Percentiles rank a stretch among this genome's conserved stretches.
phyloP scores from a whole-genome alignment of 2,888 invertebrate species.

The Polia nebulosa region DNA sequence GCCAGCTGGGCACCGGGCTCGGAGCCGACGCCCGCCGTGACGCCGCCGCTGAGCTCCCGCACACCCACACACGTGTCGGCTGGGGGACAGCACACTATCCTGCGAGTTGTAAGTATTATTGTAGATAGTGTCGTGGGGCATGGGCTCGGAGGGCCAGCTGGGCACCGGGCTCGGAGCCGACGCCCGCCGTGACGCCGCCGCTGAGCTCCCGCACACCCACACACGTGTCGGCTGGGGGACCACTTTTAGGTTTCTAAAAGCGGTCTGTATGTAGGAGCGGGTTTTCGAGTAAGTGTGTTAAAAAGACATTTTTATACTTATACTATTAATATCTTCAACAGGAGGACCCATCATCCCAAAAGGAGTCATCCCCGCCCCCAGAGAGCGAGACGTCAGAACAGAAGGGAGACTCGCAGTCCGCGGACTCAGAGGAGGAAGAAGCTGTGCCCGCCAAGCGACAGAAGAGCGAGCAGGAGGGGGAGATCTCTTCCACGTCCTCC shows the following conservation, averaged over 20 bases:
- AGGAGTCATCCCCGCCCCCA: constrained; percentile 78
- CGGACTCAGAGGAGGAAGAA: constrained; percentile 69
- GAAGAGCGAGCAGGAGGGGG: constrained; percentile 82
- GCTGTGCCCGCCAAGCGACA: constrained; percentile 73
- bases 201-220: constrained; percentile 77
- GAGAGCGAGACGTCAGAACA: constrained; percentile 77
- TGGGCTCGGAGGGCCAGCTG: constrained; percentile 97
- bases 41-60: constrained; percentile 64
- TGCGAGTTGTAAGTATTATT: constrained; percentile 91
- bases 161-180: constrained; percentile 94
- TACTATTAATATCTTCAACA: constrained; percentile 46
- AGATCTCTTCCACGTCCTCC: constrained; percentile 83
- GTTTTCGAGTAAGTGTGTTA: too few species aligned
- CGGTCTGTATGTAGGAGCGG: too few species aligned
- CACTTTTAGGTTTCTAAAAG: too few species aligned
- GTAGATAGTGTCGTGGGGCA: constrained; percentile 97
- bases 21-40: constrained; percentile 92
- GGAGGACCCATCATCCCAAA: constrained; percentile 78
- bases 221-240: constrained; percentile 95
- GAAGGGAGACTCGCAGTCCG: constrained; percentile 68
- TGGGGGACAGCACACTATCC: constrained; percentile 96
- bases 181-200: constrained; percentile 89
- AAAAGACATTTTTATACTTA: not conserved
- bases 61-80: constrained; percentile 92
- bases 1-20: constrained; percentile 95